Evolutionary conservation across 2,797 vertebrate genomes (phyloP).

Genomic region (Syndactyla subalaris): DNA sequence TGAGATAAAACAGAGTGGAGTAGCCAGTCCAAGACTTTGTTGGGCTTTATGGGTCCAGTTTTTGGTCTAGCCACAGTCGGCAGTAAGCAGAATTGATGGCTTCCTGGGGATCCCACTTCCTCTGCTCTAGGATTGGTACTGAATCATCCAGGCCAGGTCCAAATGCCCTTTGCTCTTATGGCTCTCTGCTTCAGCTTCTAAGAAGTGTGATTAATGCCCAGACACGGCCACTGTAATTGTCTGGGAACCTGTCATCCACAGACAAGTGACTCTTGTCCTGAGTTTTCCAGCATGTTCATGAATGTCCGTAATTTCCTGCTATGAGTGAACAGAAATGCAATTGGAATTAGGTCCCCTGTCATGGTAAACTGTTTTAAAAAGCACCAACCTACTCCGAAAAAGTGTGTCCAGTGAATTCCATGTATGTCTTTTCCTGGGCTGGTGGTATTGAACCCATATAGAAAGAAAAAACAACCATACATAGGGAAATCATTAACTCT

Average conservation of each 20-base stretch:
- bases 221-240: neutral
- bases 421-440: neutral
- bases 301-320: neutral
- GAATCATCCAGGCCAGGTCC: neutral
- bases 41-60: neutral
- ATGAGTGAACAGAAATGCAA: neutral
- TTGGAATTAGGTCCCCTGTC: neutral
- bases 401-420: neutral
- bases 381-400: neutral
- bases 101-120: neutral
- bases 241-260: neutral
- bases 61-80: neutral
- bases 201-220: neutral
- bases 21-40: neutral
- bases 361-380: neutral
- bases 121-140: neutral
- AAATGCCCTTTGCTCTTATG: fast-evolving
- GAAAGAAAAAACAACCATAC: neutral
- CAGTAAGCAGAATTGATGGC: neutral
- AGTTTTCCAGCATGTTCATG: neutral
- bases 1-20: neutral
- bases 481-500: neutral
- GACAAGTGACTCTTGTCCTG: neutral
- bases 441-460: neutral
- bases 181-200: neutral